Percentiles rank a stretch among this genome's conserved stretches.
phyloP scores from a whole-genome alignment of 2,888 invertebrate genomes.

The Dinocampus coccinellae region DNA sequence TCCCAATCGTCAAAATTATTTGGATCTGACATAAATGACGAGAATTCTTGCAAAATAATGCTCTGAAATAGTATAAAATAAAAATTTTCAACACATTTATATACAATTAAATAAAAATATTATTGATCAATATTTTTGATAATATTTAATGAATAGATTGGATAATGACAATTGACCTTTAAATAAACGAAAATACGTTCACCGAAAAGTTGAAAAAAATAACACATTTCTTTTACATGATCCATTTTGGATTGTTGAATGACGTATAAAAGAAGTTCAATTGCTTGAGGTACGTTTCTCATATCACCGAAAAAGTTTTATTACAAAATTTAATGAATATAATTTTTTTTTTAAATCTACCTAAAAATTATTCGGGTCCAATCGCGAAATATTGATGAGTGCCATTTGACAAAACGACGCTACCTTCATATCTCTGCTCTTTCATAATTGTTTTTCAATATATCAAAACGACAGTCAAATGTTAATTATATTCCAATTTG shows the following conservation, averaged over 20 bases:
- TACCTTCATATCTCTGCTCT: constrained; percentile 23
- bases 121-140: not conserved
- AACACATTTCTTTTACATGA: constrained; percentile 48
- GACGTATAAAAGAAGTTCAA: constrained; percentile 3
- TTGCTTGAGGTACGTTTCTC: constrained; percentile 5
- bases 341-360: constrained; percentile 22
- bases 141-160: not conserved
- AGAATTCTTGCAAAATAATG: constrained; percentile 38
- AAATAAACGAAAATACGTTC: constrained; percentile 51
- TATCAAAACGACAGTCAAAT: constrained; percentile 30
- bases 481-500: constrained; percentile 26
- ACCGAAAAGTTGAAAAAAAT: constrained; percentile 50
- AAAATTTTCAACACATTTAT: no score
- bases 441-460: constrained; percentile 17
- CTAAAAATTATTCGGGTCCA: constrained; percentile 39
- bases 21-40: constrained; percentile 35
- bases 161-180: constrained; percentile 43
- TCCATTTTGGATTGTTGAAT: constrained; percentile 45
- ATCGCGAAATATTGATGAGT: constrained; percentile 39
- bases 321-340: constrained; percentile 32
- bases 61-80: no score
- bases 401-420: constrained; percentile 43
- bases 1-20: constrained; percentile 33
- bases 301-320: constrained; percentile 37
- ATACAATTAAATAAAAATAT: not conserved